These are phyloP conservation scores for Zosterops pallidus DNA, from an alignment of 2,113 vertebrate species.

Conservation along the genomic window DNA sequence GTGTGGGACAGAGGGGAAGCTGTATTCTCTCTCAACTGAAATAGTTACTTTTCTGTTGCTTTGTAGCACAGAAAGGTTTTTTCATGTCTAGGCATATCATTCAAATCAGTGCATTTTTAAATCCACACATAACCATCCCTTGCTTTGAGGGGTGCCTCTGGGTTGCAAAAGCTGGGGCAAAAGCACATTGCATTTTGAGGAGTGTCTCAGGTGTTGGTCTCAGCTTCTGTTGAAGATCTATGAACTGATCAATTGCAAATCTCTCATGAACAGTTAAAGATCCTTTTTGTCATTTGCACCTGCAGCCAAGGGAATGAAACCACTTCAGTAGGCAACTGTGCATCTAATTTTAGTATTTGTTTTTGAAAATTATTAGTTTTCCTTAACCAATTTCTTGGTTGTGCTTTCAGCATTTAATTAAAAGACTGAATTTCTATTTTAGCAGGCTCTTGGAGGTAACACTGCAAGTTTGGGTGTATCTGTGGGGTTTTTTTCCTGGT, in stretches of 20 bases:
- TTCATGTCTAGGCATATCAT: neutral
- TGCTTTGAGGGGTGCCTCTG: neutral
- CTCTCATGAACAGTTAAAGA: neutral
- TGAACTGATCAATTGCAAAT: neutral
- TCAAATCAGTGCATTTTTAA: neutral
- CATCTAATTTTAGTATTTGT: neutral
- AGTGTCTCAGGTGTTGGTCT: neutral
- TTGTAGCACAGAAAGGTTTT: neutral
- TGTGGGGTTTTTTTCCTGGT: neutral
- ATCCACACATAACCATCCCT: neutral
- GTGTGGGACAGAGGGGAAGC: neutral
- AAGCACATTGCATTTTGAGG: neutral
- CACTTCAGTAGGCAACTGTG: neutral
- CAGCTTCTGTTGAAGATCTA: neutral
- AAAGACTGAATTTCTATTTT: neutral
- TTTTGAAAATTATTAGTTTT: neutral
- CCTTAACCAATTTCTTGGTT: neutral
- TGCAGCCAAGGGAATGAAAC: neutral
- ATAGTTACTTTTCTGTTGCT: neutral
- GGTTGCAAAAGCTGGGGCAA: neutral
- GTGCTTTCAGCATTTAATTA: neutral
- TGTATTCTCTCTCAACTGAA: neutral
- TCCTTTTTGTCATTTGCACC: rapidly evolving
- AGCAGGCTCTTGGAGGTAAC: neutral
- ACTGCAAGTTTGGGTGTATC: neutral